phyloP scores from a whole-genome alignment of 2,113 vertebrate genomes.

The Aix galericulata region DNA sequence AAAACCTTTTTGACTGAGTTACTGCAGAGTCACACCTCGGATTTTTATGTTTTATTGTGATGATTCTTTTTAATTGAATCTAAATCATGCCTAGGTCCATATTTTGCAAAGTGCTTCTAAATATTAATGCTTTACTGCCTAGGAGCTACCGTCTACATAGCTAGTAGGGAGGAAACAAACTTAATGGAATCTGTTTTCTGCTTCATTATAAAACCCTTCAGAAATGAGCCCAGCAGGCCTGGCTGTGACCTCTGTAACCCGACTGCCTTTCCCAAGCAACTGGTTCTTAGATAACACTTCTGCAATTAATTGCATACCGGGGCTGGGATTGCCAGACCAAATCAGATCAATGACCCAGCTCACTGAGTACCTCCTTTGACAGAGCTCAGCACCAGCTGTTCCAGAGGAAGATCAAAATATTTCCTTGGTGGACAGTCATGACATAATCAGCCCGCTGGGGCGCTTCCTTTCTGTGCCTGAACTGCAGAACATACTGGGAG shows the following conservation, averaged over 20 bases:
- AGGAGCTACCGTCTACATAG: not conserved
- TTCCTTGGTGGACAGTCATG: not conserved
- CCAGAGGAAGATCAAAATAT: constrained; percentile 15
- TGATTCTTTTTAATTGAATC: constrained; percentile 31
- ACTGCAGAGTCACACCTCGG: not conserved
- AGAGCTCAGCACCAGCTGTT: constrained; percentile 31
- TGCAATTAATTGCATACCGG: not conserved
- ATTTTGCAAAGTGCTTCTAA: constrained; percentile 8
- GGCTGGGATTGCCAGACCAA: constrained; percentile 9
- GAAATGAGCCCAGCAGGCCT: not conserved
- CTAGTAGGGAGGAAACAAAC: not conserved
- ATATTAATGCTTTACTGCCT: not conserved
- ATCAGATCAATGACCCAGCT: not conserved
- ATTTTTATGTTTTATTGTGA: not conserved
- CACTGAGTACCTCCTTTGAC: not conserved
- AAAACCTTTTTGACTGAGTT: constrained; percentile 19
- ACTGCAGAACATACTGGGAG: not conserved
- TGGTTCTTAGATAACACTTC: not conserved
- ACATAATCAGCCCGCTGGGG: not conserved
- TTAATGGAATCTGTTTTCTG: not conserved
- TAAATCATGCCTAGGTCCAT: not conserved
- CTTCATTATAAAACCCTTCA: not conserved
- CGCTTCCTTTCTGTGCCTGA: not conserved
- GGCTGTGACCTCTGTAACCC: not conserved
- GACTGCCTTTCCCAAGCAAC: not conserved